phyloP scores from a whole-genome alignment of 2,113 vertebrate genomes.

The Rallus limicola region DNA sequence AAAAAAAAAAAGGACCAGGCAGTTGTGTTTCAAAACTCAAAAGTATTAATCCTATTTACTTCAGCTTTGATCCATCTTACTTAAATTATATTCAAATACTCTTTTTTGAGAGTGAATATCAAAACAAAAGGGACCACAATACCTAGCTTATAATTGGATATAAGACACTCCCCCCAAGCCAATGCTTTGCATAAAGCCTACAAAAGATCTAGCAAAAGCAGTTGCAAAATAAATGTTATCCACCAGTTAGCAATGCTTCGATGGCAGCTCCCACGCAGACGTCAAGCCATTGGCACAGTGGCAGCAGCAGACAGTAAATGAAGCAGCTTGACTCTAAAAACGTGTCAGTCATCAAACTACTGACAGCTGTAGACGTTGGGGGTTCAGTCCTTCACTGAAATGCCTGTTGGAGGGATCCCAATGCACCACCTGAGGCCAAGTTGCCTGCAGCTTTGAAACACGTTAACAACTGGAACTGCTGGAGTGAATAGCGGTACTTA shows the following conservation, averaged over 20 bases:
- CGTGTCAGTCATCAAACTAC: neutral
- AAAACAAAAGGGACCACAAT: neutral
- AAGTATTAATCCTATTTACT: neutral
- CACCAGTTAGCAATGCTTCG: rapidly evolving
- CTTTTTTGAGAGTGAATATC: neutral
- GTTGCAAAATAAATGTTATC: neutral
- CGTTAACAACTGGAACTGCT: neutral
- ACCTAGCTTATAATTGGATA: neutral
- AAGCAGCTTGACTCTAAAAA: neutral
- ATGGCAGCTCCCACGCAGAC: neutral
- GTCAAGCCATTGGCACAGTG: neutral
- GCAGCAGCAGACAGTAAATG: neutral
- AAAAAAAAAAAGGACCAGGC: neutral
- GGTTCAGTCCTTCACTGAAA: neutral
- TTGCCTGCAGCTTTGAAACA: neutral
- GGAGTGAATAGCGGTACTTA: rapidly evolving
- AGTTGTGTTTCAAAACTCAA: neutral
- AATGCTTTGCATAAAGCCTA: neutral
- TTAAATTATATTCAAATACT: neutral
- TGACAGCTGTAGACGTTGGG: neutral
- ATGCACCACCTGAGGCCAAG: rapidly evolving
- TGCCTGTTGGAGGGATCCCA: neutral
- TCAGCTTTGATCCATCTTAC: neutral
- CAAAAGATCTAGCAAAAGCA: neutral
- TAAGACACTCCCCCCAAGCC: neutral